Evolutionary conservation across 37 sponge, comb jelly and placozoan species (phyloP), one percentile per base, ranked within the genome.

Genomic region (Spongilla lacustris): DNA sequence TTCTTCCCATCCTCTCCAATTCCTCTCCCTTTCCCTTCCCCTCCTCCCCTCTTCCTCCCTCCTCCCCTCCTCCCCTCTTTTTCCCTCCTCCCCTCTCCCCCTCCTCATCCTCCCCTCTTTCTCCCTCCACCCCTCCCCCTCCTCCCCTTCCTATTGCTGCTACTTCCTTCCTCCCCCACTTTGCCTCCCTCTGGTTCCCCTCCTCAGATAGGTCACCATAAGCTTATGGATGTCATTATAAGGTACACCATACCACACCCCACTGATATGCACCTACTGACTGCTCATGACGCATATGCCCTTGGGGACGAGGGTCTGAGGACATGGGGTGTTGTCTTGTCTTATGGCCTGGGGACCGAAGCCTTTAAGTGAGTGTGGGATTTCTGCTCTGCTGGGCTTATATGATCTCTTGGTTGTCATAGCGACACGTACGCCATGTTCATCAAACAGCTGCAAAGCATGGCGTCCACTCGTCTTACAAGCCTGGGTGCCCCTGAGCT

Each of bases 371-470:
- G 23, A 69, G 79, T 23, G 66, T 2, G 6, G 4, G 34, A 13
- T 1, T 69, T 21, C 48, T 27, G 26, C 77, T 1, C 36, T 58
- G 58, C 12, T 11, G 49, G 17, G 21, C 17, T 31, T 17, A 67
- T 0, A 4, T 36, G 68, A 33, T 3, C 21, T 4, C 4, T 23
- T 50, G n/a, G 30, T 34, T 50, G 29, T 19, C 19, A 12, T 28
- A 91, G 92, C 31, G 92, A 87, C 79, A 72, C 69, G 2, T 87
- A 77, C 25, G 75, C 92, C 28, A 77, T 68, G 27, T 38, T 91
- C 67, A 50, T 91, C 17, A 69, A 77, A 25, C 82, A 86, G 71
- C 32, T 90, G 83, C 83, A 83, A 17, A 32, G 72, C 50, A 41
- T 67, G 22, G 12, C 77, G 25, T 73, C 73, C 25, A 29, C 21